Conservation (phyloP, 2,888 invertebrate genomes). For the Macrophya annulata region DNA sequence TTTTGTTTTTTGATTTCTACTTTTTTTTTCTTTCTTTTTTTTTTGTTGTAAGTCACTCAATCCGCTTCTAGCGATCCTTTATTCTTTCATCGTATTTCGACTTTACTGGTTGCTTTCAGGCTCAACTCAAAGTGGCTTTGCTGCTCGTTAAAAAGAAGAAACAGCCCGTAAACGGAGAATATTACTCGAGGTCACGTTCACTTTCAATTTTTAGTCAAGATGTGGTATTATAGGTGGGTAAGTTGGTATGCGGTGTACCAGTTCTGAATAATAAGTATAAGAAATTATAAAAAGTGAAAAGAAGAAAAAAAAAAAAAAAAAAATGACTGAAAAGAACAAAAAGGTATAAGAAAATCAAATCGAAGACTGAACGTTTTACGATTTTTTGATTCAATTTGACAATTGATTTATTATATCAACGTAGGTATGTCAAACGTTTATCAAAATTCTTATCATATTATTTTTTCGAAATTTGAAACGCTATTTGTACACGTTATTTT, state of each 20-base stretch:
- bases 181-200: constrained; percentile 47
- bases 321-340: neutral
- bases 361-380: neutral
- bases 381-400: neutral
- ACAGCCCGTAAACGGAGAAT: constrained; percentile 51
- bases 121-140: constrained; percentile 40
- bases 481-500: neutral
- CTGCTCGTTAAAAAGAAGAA: constrained; percentile 51
- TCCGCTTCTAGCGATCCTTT: neutral
- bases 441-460: neutral
- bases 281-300: constrained; percentile 1
- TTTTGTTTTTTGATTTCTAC: neutral
- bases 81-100: constrained; percentile 24
- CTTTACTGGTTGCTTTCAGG: constrained; percentile 37
- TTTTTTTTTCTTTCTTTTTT: too few species aligned
- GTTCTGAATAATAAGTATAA: constrained; percentile 21
- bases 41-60: neutral
- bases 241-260: neutral
- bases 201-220: constrained; percentile 39
- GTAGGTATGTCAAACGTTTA: neutral
- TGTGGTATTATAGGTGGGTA: neutral
- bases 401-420: neutral
- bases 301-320: neutral
- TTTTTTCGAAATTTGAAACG: neutral
- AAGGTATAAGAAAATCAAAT: neutral